phyloP scores from a whole-genome alignment of 1,140 invertebrate genomes.

The Drosophila littoralis region DNA sequence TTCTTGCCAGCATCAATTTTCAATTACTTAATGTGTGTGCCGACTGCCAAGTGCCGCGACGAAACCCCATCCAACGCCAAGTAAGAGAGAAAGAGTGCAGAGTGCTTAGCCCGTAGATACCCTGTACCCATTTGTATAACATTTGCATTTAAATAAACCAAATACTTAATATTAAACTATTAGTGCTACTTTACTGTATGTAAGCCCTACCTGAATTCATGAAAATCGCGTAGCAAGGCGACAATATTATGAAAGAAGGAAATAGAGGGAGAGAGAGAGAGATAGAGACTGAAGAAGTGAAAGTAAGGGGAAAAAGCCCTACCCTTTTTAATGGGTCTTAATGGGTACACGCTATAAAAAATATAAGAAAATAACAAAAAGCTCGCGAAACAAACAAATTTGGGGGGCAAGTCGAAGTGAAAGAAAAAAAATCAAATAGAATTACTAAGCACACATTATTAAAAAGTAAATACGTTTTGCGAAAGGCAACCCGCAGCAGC shows the following conservation, averaged over 20 bases:
- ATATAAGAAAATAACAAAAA: conserved; percentile 10
- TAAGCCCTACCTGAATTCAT: background rate
- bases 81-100: no score
- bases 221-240: background rate
- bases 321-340: background rate
- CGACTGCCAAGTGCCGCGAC: conserved; percentile 20
- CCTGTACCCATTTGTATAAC: background rate
- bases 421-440: conserved; percentile 39
- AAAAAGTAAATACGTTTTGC: conserved; percentile 44
- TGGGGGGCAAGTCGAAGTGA: background rate
- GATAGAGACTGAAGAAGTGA: background rate
- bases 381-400: background rate
- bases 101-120: background rate
- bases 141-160: no score
- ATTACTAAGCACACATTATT: conserved; percentile 56
- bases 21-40: conserved; percentile 63
- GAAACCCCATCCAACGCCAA: background rate
- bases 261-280: no score
- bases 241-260: background rate
- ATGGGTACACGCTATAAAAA: background rate
- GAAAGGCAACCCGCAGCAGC: background rate
- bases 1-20: conserved; percentile 43
- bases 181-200: no score
- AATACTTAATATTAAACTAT: no score
- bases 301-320: background rate